These are phyloP conservation scores for Conistra vaccinii DNA, from an alignment of 2,888 invertebrate genomes.

Conservation along the genomic window DNA sequence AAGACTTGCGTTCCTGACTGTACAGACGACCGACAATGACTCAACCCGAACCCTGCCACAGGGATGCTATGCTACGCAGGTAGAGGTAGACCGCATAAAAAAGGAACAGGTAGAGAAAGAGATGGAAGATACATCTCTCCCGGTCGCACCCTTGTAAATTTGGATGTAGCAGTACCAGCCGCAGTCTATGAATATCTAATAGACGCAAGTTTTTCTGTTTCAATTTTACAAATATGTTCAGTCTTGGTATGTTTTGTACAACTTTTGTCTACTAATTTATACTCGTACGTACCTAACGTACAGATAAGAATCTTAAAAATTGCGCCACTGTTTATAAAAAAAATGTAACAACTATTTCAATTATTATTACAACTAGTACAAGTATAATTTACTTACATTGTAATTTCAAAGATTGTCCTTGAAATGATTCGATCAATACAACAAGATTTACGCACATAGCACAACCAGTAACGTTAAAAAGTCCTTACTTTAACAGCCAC, in stretches of 20 bases:
- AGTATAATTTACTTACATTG: not conserved
- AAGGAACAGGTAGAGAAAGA: conserved; percentile 75
- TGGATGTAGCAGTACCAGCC: conserved; percentile 58
- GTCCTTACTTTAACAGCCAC: not conserved
- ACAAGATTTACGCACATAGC: not conserved
- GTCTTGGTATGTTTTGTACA: conserved; percentile 12
- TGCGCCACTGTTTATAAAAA: conserved; percentile 8
- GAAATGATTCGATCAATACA: conserved; percentile 1
- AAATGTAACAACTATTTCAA: conserved; percentile 5
- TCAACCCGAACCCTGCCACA: conserved; percentile 69
- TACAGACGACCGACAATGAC: conserved; percentile 70
- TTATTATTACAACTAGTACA: not conserved
- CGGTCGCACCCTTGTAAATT: conserved; percentile 65
- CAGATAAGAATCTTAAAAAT: not conserved
- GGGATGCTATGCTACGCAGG: conserved; percentile 71
- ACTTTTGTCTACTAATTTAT: conserved; percentile 15
- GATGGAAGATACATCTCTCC: conserved; percentile 55
- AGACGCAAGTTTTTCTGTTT: conserved; percentile 60
- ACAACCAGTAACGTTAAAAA: not conserved
- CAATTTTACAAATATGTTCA: conserved; percentile 27
- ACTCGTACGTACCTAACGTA: too few species aligned
- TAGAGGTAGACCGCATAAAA: conserved; percentile 72
- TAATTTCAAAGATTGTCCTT: conserved; percentile 15
- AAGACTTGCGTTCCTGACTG: conserved; percentile 66
- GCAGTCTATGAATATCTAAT: conserved; percentile 65